These are phyloP conservation scores for Cotesia typhae DNA, from an alignment of 1,140 invertebrate genomes.

Conservation along the genomic window DNA sequence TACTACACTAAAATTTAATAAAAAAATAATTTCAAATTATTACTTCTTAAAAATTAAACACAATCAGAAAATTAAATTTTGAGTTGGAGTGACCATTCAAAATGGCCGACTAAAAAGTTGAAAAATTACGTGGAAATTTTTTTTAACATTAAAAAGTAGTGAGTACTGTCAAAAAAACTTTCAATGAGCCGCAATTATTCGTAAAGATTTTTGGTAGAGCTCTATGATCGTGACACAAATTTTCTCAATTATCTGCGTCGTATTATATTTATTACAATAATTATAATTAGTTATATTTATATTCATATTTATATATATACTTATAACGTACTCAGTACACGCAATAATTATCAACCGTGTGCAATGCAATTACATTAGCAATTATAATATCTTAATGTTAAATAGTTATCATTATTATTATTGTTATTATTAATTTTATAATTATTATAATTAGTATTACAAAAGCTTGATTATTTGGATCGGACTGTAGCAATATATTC, in stretches of 20 bases:
- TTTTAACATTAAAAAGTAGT: no score
- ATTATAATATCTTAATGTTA: conserved; percentile 47
- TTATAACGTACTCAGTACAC: not conserved
- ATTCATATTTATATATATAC: conserved; percentile 6
- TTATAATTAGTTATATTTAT: conserved; percentile 21
- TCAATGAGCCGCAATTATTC: not conserved
- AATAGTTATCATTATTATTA: not conserved
- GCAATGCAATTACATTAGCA: conserved; percentile 50
- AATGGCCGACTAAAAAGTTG: no score
- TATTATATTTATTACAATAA: conserved; percentile 1
- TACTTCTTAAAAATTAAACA: no score
- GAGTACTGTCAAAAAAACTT: no score
- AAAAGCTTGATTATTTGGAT: conserved; percentile 66
- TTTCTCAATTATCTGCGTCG: conserved; percentile 6
- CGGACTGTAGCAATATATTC: conserved; percentile 64
- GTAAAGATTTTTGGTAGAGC: conserved; percentile 39
- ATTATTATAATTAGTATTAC: conserved; percentile 60
- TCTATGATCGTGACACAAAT: conserved; percentile 14
- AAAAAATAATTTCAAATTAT: no score
- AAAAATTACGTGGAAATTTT: no score
- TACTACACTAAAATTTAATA: no score
- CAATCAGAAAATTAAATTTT: no score
- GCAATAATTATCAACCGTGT: conserved; percentile 36
- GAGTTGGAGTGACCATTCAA: no score
- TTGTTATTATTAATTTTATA: conserved; percentile 53